Evolutionary conservation across 2,888 invertebrate species (phyloP).

Genomic region (Orthosia cruda): DNA sequence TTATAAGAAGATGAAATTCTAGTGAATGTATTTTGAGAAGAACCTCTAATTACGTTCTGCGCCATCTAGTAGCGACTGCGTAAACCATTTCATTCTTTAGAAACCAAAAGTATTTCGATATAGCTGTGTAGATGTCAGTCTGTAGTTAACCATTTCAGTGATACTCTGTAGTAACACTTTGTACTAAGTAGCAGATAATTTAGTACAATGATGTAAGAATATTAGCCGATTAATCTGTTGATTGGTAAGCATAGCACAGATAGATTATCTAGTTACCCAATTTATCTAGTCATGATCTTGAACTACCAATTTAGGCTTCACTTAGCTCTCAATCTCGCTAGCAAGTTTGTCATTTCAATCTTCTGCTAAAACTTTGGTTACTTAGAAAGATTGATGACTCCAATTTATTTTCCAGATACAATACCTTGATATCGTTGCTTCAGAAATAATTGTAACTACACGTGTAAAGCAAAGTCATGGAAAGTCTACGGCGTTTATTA

Average conservation of each 20-base stretch:
- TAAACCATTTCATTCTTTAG: constrained; percentile 5
- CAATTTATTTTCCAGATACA: constrained; percentile 20
- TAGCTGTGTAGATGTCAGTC: constrained; percentile 37
- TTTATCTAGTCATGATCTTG: neutral
- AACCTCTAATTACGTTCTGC: neutral
- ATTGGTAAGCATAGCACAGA: neutral
- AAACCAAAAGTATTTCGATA: neutral
- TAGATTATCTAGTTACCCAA: neutral
- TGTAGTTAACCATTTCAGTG: constrained; percentile 1
- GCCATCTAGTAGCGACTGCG: constrained; percentile 27
- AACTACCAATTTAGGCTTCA: neutral
- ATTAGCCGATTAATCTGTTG: neutral
- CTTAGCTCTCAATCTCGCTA: neutral
- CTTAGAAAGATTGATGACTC: constrained; percentile 23
- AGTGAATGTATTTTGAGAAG: neutral
- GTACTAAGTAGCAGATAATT: too few relatives aligned
- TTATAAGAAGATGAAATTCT: neutral
- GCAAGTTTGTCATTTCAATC: constrained; percentile 5
- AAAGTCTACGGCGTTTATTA: too few relatives aligned
- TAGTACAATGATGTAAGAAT: neutral
- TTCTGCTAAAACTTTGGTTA: constrained; percentile 14
- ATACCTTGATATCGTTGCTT: constrained; percentile 4
- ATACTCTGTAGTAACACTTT: neutral
- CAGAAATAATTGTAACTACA: too few relatives aligned
- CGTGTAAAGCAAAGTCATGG: too few relatives aligned